Percentiles rank a stretch among this genome's conserved stretches.
Conservation (phyloP, 2,113 vertebrate species). For the Mastomys natalensis region DNA sequence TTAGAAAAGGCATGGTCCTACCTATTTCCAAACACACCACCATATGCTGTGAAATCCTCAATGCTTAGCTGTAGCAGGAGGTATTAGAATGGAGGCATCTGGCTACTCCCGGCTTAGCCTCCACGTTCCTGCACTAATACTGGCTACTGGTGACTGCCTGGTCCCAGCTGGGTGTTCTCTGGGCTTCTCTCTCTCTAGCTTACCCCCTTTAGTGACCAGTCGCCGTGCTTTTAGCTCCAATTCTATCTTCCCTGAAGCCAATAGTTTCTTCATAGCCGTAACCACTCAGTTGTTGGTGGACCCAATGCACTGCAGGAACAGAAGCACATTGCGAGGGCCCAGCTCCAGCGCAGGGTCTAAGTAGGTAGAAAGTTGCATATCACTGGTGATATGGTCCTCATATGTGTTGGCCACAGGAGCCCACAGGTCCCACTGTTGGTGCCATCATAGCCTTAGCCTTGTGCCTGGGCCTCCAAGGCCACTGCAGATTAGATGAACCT, state of each 20-base stretch:
- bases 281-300: too few species aligned
- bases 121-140: too few species aligned
- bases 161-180: too few species aligned
- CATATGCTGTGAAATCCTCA: conserved; percentile 93
- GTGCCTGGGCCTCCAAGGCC: background rate
- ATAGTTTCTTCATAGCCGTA: too few species aligned
- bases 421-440: conserved; percentile 71
- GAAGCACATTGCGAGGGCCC: conserved; percentile 87
- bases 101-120: too few species aligned
- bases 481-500: conserved; percentile 68
- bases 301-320: conserved; percentile 92
- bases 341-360: conserved; percentile 86
- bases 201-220: too few species aligned
- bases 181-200: too few species aligned
- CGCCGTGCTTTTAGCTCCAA: too few species aligned
- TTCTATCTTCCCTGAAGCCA: too few species aligned
- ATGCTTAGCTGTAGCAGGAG: conserved; percentile 43
- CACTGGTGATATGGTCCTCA: conserved; percentile 90
- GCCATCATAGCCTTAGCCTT: background rate
- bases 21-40: conserved; percentile 93
- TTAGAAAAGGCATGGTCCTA: conserved; percentile 91
- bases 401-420: conserved; percentile 76
- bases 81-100: too few species aligned
- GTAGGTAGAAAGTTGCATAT: conserved; percentile 86
- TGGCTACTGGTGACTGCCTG: too few species aligned